phyloP scores from a whole-genome alignment of 2,888 invertebrate genomes.

The Nemotelus pantherinus region DNA sequence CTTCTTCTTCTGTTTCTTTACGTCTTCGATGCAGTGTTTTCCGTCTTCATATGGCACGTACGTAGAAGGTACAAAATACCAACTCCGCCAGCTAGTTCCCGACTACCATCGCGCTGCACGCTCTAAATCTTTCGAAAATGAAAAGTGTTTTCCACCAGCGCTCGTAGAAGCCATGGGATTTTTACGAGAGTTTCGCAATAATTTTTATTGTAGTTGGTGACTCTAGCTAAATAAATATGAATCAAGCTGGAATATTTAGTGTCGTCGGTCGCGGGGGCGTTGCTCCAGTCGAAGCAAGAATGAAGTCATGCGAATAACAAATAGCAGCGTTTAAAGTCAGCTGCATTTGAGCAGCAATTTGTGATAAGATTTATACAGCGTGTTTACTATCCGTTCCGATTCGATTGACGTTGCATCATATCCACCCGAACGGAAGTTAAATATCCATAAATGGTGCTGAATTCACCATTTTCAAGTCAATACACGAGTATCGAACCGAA shows the following conservation, averaged over 20 bases:
- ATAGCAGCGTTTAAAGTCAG: conserved; percentile 2
- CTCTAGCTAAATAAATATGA: conserved; percentile 2
- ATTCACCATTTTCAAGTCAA: no score
- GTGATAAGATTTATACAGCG: not conserved
- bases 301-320: not conserved
- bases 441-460: no score
- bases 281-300: not conserved
- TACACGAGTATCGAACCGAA: no score
- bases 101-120: not conserved
- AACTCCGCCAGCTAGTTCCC: not conserved
- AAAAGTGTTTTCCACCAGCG: conserved; percentile 13
- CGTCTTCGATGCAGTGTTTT: not conserved
- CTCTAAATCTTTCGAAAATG: conserved; percentile 24
- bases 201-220: conserved; percentile 9
- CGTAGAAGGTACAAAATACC: not conserved
- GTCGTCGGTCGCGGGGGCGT: not conserved
- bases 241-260: not conserved
- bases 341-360: not conserved
- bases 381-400: no score
- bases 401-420: no score
- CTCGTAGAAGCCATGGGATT: not conserved
- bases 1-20: not conserved
- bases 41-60: not conserved
- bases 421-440: no score
- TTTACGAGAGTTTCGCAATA: conserved; percentile 12